Conservation (phyloP, 1,140 invertebrate genomes). For the Psilanteris sp. region DNA sequence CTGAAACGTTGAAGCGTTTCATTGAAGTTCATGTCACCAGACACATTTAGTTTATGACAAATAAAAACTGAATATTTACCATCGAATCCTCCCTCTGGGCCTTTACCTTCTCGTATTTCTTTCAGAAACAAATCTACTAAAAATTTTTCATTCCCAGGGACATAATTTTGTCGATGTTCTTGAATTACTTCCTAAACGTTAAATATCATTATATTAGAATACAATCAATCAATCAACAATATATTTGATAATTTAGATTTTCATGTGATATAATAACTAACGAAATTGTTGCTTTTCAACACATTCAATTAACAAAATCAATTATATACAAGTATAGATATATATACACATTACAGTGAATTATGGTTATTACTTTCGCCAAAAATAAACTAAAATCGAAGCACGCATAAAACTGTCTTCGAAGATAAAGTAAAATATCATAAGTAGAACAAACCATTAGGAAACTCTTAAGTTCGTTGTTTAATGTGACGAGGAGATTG, state of each 20-base stretch:
- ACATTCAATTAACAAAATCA: too few species aligned
- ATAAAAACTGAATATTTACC: too few species aligned
- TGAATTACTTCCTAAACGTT: slow-evolving; percentile 82
- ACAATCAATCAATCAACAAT: too few species aligned
- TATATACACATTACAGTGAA: too few species aligned
- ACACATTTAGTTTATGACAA: too few species aligned
- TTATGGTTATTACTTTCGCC: too few species aligned
- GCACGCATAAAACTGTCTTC: not conserved
- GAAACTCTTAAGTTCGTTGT: slow-evolving; percentile 82
- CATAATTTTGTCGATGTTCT: slow-evolving; percentile 81
- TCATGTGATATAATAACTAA: not conserved
- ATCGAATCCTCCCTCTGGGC: slow-evolving; percentile 80
- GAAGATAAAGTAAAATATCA: slow-evolving; percentile 1
- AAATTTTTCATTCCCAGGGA: slow-evolving; percentile 81
- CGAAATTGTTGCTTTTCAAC: too few species aligned
- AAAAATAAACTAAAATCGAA: not conserved
- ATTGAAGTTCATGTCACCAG: too few species aligned
- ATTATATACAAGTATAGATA: too few species aligned
- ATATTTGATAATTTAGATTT: too few species aligned
- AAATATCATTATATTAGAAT: slow-evolving; percentile 9
- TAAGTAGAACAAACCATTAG: slow-evolving; percentile 76
- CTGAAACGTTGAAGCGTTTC: too few species aligned
- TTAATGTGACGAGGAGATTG: slow-evolving; percentile 83
- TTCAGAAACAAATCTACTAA: slow-evolving; percentile 89
- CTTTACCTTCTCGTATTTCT: slow-evolving; percentile 82